Evolutionary conservation across 64 coral and sea anemone genomes (phyloP), one percentile per base, ranked within the genome.

Genomic region (Astreopora myriophthalma): DNA sequence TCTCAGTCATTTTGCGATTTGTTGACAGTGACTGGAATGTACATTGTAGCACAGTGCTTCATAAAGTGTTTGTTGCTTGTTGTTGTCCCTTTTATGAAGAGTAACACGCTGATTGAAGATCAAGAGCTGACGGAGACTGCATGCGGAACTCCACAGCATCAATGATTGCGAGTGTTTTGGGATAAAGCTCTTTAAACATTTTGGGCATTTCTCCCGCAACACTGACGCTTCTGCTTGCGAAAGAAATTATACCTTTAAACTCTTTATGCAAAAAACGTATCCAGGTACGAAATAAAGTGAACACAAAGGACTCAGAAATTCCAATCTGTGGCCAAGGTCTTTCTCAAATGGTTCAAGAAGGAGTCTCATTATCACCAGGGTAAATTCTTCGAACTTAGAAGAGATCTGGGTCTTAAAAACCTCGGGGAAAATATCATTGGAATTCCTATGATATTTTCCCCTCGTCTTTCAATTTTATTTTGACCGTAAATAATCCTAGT

Each of bases 91-190:
- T 90, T 90, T 90, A 90, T 34, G 73, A 68, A 19, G 88, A 90
- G 66, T 90, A 80, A 68, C 73, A 79, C 44, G 74, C 39, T 17
- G 88, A 90, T 6, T 90, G 74, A 37, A 46, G 52, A 40, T 80
- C 88, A 24, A 90, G 22, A 6, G 75, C 58, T 16, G 88, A 80
- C 0, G 88, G 88, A 7, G 63, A 36, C 40, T 90, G 70, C 71
- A 88, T 75, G 28, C 73, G 69, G 8, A 89, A 22, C 44, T 89
- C 87, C 7, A 86, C 89, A 31, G 86, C 89, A 74, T 94, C 93
- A 40, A 94, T 61, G 44, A 94, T 89, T 0, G 64, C 66, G 14
- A n/a, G 68, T 66, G 87, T 88, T 5, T 85, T 94, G 39, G 80
- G 87, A 90, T 89, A 94, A 8, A 82, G 68, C 34, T 82, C 20